These are phyloP conservation scores for Heliconius congener DNA, from an alignment of 1,140 invertebrate genomes.

Conservation along the genomic window DNA sequence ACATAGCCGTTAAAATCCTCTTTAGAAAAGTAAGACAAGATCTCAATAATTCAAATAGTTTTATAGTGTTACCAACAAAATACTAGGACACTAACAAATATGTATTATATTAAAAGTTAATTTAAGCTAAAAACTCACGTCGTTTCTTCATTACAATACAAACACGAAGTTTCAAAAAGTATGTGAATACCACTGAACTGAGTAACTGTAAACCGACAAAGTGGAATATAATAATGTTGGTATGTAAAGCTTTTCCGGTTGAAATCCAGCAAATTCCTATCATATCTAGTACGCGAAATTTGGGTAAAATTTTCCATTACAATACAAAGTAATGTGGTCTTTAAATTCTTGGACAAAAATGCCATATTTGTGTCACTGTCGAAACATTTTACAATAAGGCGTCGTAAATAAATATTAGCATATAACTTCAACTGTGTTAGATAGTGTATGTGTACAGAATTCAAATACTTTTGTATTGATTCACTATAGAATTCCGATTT, in stretches of 20 bases:
- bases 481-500: background rate
- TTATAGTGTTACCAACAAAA: no score
- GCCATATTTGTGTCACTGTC: background rate
- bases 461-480: conserved; percentile 6
- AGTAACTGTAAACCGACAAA: conserved; percentile 51
- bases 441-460: conserved; percentile 3
- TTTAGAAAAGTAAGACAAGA: no score
- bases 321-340: conserved; percentile 3
- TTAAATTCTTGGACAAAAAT: background rate
- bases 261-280: conserved; percentile 44
- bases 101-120: background rate
- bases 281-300: conserved; percentile 31
- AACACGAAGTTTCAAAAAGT: conserved; percentile 18
- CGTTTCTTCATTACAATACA: background rate
- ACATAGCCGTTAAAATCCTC: no score
- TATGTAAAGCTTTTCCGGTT: conserved; percentile 56
- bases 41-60: no score
- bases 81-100: background rate
- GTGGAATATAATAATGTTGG: conserved; percentile 45
- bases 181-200: conserved; percentile 40
- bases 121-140: background rate
- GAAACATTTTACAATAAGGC: conserved; percentile 22
- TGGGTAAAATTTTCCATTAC: conserved; percentile 2
- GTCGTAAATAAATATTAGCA: conserved; percentile 26
- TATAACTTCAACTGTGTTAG: conserved; percentile 19